phyloP scores from a whole-genome alignment of 2,888 invertebrate species.

The Pseudolycoriella hygida region DNA sequence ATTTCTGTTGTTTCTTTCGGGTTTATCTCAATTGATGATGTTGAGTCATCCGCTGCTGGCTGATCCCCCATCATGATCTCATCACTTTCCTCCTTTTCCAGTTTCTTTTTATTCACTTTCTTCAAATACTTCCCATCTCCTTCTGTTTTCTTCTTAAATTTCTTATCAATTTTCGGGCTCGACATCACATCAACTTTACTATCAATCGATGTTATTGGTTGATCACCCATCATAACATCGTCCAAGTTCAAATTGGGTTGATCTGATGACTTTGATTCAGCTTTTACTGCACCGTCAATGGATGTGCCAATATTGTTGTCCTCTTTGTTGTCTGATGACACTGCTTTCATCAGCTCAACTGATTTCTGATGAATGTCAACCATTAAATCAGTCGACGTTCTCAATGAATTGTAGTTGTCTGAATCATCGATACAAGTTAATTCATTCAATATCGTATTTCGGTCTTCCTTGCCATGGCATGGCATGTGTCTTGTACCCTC shows the following conservation, averaged over 20 bases:
- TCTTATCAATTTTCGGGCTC: background rate
- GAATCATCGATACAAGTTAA: conserved; percentile 2
- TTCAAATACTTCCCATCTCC: background rate
- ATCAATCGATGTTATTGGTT: conserved; percentile 1
- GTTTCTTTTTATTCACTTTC: conserved; percentile 2
- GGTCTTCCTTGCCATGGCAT: conserved; percentile 58
- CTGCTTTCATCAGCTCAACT: conserved; percentile 24
- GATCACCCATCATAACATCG: conserved; percentile 28
- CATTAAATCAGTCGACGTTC: conserved; percentile 15
- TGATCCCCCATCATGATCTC: conserved; percentile 28
- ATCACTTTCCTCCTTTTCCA: conserved; percentile 10
- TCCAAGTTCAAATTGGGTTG: conserved; percentile 11
- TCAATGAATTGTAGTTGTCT: conserved; percentile 1
- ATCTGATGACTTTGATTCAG: conserved; percentile 1
- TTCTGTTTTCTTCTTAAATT: background rate
- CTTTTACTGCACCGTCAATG: conserved; percentile 24
- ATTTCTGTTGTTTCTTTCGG: conserved; percentile 1
- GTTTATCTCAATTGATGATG: background rate
- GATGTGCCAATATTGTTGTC: conserved; percentile 12
- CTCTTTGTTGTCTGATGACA: conserved; percentile 23
- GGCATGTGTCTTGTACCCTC: conserved; percentile 54
- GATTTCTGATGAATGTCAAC: conserved; percentile 24
- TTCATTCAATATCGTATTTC: conserved; percentile 11
- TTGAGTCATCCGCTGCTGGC: background rate
- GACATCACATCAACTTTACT: background rate